These are phyloP conservation scores for Alauda arvensis DNA, from an alignment of 2,797 vertebrate genomes.

Conservation along the genomic window DNA sequence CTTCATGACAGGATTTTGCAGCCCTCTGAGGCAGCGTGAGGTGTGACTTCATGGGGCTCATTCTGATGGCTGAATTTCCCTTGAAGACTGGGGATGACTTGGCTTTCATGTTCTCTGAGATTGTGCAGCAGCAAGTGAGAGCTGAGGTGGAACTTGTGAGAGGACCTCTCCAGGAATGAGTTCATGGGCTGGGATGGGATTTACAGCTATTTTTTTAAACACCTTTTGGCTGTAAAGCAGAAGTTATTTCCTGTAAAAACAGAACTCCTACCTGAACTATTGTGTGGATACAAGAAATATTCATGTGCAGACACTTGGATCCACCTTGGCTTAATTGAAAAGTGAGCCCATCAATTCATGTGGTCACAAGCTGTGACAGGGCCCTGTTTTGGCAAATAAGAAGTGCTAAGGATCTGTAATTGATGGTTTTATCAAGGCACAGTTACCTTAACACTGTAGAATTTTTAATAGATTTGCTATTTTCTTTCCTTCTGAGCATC, in stretches of 20 bases:
- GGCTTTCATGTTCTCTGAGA: background rate
- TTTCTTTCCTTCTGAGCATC: background rate
- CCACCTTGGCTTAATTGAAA: background rate
- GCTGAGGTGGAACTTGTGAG: background rate
- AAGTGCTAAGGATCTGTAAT: background rate
- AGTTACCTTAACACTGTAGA: background rate
- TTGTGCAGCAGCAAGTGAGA: background rate
- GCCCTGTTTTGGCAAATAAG: background rate
- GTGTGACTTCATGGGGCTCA: background rate
- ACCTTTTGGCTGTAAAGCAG: background rate
- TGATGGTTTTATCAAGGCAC: background rate
- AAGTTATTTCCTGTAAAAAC: background rate
- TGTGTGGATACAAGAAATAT: background rate
- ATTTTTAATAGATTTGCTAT: background rate
- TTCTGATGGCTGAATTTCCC: background rate
- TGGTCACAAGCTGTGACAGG: background rate
- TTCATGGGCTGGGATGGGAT: background rate
- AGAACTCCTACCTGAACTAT: background rate
- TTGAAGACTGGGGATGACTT: background rate
- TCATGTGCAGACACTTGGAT: background rate
- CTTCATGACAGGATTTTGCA: slow-evolving; percentile 22
- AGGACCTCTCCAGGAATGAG: background rate
- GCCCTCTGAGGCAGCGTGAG: background rate
- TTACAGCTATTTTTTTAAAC: background rate
- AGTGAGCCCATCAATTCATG: background rate